Evolutionary conservation across 2,888 invertebrate genomes (phyloP).

Genomic region (Orthosia cruda): DNA sequence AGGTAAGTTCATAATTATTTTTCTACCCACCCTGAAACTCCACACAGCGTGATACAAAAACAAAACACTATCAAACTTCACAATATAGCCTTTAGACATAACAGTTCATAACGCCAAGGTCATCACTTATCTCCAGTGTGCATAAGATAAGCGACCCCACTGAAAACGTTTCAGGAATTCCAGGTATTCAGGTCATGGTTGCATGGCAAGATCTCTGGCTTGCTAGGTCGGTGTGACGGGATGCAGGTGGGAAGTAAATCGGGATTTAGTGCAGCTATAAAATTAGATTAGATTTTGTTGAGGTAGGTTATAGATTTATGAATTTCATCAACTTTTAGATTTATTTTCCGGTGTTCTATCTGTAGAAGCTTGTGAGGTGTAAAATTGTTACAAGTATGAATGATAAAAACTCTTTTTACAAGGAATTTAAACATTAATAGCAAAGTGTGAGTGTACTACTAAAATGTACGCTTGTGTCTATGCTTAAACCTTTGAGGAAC

Average conservation of each 20-base stretch:
- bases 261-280: not conserved
- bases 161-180: slow-evolving; percentile 55
- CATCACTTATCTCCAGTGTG: slow-evolving; percentile 44
- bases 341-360: too few species aligned
- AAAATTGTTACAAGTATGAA: too few species aligned
- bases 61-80: not conserved
- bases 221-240: not conserved
- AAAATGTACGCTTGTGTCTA: too few species aligned
- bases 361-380: too few species aligned
- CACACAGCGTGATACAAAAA: not conserved
- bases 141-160: slow-evolving; percentile 54
- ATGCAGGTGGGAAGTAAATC: slow-evolving; percentile 6
- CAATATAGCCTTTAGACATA: slow-evolving; percentile 11
- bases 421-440: too few species aligned
- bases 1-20: too few species aligned
- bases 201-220: too few species aligned
- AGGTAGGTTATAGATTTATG: slow-evolving; percentile 1
- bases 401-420: too few species aligned
- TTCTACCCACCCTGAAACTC: not conserved
- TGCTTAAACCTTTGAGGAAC: too few species aligned
- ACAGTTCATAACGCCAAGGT: slow-evolving; percentile 33
- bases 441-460: too few species aligned
- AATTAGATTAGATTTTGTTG: not conserved
- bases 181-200: slow-evolving; percentile 58
- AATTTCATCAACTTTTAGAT: too few species aligned